Evolutionary conservation across 2,888 invertebrate genomes (phyloP), one percentile per base, ranked within the genome.

Genomic region (Calephelis perditalis): DNA sequence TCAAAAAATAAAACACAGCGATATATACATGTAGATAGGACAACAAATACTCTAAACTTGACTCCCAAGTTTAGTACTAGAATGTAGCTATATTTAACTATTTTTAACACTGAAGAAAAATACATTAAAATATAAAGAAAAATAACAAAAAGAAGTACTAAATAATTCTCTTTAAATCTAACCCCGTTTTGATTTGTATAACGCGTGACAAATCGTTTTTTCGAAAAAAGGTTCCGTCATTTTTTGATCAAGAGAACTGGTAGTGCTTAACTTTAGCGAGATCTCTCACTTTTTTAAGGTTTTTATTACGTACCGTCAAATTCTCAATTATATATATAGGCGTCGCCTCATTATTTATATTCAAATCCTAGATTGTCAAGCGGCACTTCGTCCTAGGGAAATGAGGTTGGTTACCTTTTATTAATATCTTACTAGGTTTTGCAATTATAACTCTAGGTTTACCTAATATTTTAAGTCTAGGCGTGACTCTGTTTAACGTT

Each of bases 141-240:
- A 12, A 47, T 12, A 47, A 7, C 8, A 7, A 15, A 7, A 47
- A 47, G 15, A 15, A 15, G 8, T 47, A 47, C 47, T 47, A 47
- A 8, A 47, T 10, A 12, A 47, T 47, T 15, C 8, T 47, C 47
- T 47, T 47, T 7, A 47, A 15, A 12, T 47, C 47, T 7, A 15
- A n/a, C 15, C n/a, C 47, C 4, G 47, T 10, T 15, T 47, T 47
- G 47, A 47, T 47, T 47, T 47, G 47, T 47, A 47, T 7, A 1
- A 47, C 47, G n/a, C 15, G 47, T 4, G 47, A 47, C 8, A 47
- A n/a, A 47, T 47, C 47, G 47, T 47, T 15, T 15, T 47, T 47
- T 47, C 47, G 47, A 47, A 47, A 12, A 47, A 47, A 47, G 12
- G 15, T 46, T 12, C 47, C n/a, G 47, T 15, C 47, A 47, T 15